Conservation (phyloP, 2,888 invertebrate species). For the Deilephila porcellus region DNA sequence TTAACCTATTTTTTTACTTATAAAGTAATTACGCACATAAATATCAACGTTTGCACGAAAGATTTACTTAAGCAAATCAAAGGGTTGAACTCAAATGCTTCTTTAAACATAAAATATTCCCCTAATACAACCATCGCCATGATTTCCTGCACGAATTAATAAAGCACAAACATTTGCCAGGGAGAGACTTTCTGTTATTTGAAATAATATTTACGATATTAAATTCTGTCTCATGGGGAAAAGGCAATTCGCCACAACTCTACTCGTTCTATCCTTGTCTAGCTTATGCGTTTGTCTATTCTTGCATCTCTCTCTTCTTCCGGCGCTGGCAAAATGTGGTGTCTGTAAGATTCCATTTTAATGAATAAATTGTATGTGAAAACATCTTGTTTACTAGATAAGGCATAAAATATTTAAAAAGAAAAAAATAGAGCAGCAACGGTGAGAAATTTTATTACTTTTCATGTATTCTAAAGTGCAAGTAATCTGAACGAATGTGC, state of each 20-base stretch:
- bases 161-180: conserved; percentile 47
- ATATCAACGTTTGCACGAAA: not conserved
- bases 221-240: conserved; percentile 52
- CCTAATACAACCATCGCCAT: not conserved
- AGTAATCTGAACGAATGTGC: conserved; percentile 18
- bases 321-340: conserved; percentile 34
- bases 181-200: conserved; percentile 52
- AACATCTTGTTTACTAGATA: conserved; percentile 9
- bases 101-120: not conserved
- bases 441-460: conserved; percentile 4
- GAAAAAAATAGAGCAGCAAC: not conserved
- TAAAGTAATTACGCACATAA: no score
- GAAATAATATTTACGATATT: conserved; percentile 56
- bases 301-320: conserved; percentile 31
- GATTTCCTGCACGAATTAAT: conserved; percentile 43
- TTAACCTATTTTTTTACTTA: no score
- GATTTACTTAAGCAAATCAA: not conserved
- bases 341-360: conserved; percentile 27
- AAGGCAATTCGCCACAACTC: conserved; percentile 45
- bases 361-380: conserved; percentile 26
- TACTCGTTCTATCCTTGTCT: conserved; percentile 39
- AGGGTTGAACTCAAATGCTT: not conserved
- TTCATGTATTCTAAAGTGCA: not conserved
- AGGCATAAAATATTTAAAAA: conserved; percentile 23
- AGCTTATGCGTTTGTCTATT: conserved; percentile 36